Conservation (phyloP, 2,797 vertebrate species). For the Chiropotes sagulatus region DNA sequence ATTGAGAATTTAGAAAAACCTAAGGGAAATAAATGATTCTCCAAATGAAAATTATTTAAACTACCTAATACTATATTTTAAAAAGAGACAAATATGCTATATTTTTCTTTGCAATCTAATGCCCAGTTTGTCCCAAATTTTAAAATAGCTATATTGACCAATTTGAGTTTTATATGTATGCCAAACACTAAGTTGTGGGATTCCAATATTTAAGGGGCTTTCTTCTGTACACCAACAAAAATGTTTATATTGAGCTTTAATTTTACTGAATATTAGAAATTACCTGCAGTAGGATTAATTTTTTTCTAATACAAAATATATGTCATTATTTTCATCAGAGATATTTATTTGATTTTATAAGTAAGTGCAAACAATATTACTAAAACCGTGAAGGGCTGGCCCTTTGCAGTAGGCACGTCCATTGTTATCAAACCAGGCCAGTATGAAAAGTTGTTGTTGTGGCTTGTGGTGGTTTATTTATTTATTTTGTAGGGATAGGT, state of each 20-base stretch:
- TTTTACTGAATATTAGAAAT: neutral
- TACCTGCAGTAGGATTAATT: neutral
- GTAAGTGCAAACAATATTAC: neutral
- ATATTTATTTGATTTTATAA: neutral
- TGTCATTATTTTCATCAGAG: neutral
- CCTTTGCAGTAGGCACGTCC: neutral
- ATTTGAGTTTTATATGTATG: neutral
- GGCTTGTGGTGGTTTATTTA: neutral
- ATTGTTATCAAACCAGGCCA: neutral
- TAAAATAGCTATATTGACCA: neutral
- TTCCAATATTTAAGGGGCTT: neutral
- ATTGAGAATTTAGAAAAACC: constrained; percentile 26
- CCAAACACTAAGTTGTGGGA: neutral
- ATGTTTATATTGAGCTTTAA: neutral
- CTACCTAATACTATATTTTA: neutral
- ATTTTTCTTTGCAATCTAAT: neutral
- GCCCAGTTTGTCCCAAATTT: neutral
- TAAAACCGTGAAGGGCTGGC: neutral
- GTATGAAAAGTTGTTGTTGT: neutral
- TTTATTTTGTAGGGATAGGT: neutral
- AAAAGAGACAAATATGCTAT: neutral
- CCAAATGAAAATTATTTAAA: constrained; percentile 35
- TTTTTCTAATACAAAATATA: neutral
- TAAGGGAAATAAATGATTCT: constrained; percentile 41
- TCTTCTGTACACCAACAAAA: neutral